Conservation (phyloP, 2,113 vertebrate species). For the Himantopus leucocephalus region DNA sequence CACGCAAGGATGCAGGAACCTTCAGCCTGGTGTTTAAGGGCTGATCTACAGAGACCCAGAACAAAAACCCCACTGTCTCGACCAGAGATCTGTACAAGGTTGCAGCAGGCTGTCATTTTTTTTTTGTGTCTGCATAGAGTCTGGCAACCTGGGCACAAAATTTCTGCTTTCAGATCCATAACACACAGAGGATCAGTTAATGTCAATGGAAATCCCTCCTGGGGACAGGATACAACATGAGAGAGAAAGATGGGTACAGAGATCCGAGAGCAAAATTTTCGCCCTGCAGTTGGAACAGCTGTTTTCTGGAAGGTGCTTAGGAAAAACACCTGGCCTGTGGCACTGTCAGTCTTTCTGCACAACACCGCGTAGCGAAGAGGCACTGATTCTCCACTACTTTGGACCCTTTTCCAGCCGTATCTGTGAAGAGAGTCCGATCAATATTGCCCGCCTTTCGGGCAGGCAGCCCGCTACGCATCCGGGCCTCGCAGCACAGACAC, state of each 20-base stretch:
- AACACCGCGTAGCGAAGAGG: background rate
- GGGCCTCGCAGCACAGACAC: accelerated
- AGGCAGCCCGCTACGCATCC: background rate
- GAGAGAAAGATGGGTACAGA: background rate
- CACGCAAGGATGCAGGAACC: background rate
- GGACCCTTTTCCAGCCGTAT: background rate
- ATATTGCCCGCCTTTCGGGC: background rate
- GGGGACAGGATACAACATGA: background rate
- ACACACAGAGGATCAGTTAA: background rate
- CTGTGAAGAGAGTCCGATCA: accelerated
- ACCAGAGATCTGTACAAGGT: background rate
- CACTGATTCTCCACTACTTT: background rate
- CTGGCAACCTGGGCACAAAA: background rate
- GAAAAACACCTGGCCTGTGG: background rate
- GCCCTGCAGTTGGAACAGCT: background rate
- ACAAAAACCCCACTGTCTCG: background rate
- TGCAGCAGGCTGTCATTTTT: background rate
- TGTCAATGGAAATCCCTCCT: background rate
- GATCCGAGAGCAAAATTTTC: background rate
- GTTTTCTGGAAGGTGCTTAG: background rate
- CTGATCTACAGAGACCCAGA: background rate
- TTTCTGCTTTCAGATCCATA: background rate
- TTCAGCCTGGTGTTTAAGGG: background rate
- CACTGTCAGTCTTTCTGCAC: background rate
- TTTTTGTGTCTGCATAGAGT: background rate